Conservation (phyloP, 2,888 invertebrate species). For the Subacronicta megacephala region DNA sequence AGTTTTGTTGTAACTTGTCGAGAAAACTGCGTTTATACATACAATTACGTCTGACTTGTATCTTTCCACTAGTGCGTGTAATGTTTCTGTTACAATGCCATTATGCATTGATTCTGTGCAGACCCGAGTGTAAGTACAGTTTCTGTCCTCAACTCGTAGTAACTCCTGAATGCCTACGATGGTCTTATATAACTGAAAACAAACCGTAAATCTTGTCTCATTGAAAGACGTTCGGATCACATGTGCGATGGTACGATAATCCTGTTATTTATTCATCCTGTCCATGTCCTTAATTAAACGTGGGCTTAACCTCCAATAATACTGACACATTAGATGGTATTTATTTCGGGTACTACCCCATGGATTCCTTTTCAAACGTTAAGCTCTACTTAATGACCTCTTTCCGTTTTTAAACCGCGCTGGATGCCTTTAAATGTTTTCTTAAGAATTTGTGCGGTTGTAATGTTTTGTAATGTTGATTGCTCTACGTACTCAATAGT, state of each 20-base stretch:
- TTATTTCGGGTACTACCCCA: conserved; percentile 70
- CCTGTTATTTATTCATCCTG: conserved; percentile 82
- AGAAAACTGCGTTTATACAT: conserved; percentile 24
- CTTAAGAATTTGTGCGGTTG: conserved; percentile 41
- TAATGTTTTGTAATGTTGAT: conserved; percentile 28
- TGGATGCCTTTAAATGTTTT: conserved; percentile 43
- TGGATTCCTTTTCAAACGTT: conserved; percentile 65
- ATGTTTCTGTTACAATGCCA: conserved; percentile 38
- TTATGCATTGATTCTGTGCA: conserved; percentile 46
- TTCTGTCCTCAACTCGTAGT: conserved; percentile 12
- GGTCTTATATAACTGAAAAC: conserved; percentile 54
- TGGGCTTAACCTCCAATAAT: conserved; percentile 67
- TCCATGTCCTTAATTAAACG: conserved; percentile 76
- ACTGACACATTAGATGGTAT: conserved; percentile 74
- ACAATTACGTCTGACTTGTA: conserved; percentile 33
- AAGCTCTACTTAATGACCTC: conserved; percentile 74
- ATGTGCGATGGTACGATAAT: conserved; percentile 81
- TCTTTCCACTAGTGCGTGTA: conserved; percentile 42
- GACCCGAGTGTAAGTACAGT: conserved; percentile 20
- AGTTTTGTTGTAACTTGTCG: conserved; percentile 28
- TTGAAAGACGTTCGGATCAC: conserved; percentile 66
- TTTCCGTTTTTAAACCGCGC: conserved; percentile 64
- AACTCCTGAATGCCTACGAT: conserved; percentile 27
- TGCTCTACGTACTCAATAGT: conserved; percentile 26
- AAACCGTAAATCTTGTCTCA: conserved; percentile 59